These are phyloP conservation scores for Trachelus stipa DNA, from an alignment of 2,888 invertebrate species.

Conservation along the genomic window DNA sequence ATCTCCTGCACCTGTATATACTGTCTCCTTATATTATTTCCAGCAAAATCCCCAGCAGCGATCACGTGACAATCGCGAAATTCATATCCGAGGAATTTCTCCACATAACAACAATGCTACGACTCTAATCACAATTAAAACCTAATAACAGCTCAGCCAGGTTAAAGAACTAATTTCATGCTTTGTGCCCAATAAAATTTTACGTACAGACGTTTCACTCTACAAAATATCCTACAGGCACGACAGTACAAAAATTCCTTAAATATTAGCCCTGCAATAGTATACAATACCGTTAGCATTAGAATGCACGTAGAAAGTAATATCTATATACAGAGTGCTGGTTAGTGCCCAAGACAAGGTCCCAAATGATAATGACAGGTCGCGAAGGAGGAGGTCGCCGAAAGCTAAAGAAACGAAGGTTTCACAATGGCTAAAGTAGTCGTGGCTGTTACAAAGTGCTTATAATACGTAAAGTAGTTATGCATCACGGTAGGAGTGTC, in stretches of 20 bases:
- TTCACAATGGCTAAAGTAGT: conserved; percentile 1
- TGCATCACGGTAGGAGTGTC: conserved; percentile 50
- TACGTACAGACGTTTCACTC: neutral
- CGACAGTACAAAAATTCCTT: neutral
- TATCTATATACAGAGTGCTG: neutral
- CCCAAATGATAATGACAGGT: neutral
- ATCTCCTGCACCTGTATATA: neutral
- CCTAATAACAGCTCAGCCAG: neutral
- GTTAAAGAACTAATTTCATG: neutral
- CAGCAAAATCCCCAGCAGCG: neutral
- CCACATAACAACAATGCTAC: neutral
- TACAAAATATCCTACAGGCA: neutral
- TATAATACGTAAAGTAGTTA: conserved; percentile 41
- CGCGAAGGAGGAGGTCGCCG: conserved; percentile 50
- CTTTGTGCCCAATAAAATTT: neutral
- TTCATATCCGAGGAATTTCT: neutral
- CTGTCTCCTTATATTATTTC: neutral
- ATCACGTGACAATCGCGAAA: neutral
- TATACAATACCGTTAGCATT: neutral
- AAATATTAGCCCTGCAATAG: neutral
- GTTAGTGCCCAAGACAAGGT: neutral
- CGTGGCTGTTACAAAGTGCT: conserved; percentile 25
- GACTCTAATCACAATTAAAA: neutral
- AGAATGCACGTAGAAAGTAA: neutral
- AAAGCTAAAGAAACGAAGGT: conserved; percentile 32